phyloP scores from a whole-genome alignment of 92 coral and sea anemone genomes.

The Diadumene lineata region DNA sequence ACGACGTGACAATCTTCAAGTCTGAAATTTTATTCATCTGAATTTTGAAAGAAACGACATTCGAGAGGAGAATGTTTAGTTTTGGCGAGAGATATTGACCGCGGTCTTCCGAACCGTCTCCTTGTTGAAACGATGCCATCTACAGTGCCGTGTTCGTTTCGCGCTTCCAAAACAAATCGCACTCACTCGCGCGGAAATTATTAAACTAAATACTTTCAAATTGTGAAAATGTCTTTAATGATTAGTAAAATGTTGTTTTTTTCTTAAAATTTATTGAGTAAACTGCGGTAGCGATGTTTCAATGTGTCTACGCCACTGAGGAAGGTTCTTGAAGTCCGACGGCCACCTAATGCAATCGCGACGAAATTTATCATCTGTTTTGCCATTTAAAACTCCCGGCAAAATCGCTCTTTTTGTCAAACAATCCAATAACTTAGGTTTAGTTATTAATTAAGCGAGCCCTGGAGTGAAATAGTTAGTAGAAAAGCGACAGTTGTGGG shows the following conservation, averaged over 20 bases:
- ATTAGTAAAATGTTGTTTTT: background rate
- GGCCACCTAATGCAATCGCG: background rate
- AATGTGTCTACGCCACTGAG: background rate
- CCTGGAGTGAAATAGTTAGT: background rate
- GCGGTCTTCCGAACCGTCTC: background rate
- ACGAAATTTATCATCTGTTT: conserved; percentile 5
- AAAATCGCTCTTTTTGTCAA: background rate
- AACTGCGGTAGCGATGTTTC: background rate
- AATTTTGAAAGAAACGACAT: background rate
- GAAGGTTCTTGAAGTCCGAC: conserved; percentile 10
- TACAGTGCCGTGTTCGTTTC: too few species aligned
- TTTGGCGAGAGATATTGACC: background rate
- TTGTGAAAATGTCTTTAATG: background rate
- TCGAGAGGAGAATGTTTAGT: background rate
- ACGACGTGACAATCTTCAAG: background rate
- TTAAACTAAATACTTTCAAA: background rate
- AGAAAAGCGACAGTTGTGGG: conserved; percentile 8
- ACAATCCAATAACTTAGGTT: conserved; percentile 2
- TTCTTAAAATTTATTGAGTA: background rate
- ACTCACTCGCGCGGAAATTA: too few species aligned
- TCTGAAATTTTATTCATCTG: background rate
- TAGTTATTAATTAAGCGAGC: conserved; percentile 18
- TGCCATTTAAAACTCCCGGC: conserved; percentile 40
- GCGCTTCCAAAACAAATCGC: too few species aligned
- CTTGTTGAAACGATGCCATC: background rate